Conservation (phyloP, 2,113 vertebrate genomes). For the Xiphorhynchus elegans region DNA sequence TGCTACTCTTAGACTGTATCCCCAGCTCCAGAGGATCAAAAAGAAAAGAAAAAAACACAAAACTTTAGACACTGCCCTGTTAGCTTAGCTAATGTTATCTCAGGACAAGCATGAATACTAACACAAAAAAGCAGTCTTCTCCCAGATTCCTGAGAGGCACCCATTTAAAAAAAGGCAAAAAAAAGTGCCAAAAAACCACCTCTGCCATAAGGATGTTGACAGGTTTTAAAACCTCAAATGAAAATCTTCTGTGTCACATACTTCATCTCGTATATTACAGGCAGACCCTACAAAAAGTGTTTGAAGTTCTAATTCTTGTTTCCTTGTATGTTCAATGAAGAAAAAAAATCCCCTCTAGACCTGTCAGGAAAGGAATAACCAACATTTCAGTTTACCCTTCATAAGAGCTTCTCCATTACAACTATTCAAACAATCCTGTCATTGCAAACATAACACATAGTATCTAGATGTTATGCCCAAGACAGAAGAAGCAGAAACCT, state of each 20-base stretch:
- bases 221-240: neutral
- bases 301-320: neutral
- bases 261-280: neutral
- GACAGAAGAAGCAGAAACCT: neutral
- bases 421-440: neutral
- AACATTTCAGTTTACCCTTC: neutral
- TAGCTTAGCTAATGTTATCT: neutral
- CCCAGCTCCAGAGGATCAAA: neutral
- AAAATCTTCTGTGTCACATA: neutral
- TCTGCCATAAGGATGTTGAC: neutral
- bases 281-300: neutral
- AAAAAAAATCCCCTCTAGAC: neutral
- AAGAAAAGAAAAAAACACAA: neutral
- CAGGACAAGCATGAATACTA: neutral
- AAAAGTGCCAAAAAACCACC: neutral
- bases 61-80: neutral
- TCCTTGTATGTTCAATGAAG: neutral
- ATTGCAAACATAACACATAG: fast-evolving
- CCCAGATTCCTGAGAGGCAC: neutral
- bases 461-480: neutral
- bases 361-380: neutral
- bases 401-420: neutral
- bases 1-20: neutral
- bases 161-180: neutral
- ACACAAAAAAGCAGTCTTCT: neutral